Conservation (phyloP, 1,140 invertebrate species). For the Neodiprion fabricii region DNA sequence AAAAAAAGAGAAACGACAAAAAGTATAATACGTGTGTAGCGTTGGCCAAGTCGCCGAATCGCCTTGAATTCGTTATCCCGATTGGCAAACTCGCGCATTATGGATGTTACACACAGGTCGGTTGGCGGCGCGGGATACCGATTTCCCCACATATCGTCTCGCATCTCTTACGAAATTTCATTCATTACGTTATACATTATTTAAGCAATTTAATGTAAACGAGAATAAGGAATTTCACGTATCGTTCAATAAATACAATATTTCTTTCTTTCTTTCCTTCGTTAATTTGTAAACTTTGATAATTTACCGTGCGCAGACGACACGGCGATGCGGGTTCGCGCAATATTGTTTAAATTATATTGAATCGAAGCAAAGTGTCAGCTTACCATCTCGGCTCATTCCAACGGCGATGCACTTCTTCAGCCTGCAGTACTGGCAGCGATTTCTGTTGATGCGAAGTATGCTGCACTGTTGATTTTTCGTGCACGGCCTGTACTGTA, state of each 20-base stretch:
- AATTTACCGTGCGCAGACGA: too few relatives aligned
- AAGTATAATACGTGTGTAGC: neutral
- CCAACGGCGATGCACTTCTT: slow-evolving; percentile 98
- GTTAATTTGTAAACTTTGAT: neutral
- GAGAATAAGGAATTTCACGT: too few relatives aligned
- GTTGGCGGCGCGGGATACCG: neutral
- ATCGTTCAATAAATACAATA: neutral
- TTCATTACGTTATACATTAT: neutral
- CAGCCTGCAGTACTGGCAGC: slow-evolving; percentile 95
- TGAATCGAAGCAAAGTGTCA: neutral
- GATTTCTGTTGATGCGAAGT: slow-evolving; percentile 93
- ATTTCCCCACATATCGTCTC: neutral
- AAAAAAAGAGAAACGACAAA: neutral
- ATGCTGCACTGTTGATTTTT: slow-evolving; percentile 98
- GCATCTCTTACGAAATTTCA: neutral
- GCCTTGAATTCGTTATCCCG: too few relatives aligned
- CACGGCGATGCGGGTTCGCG: neutral
- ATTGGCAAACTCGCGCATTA: too few relatives aligned
- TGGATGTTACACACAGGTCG: neutral
- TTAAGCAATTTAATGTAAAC: neutral
- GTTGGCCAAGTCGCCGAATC: neutral
- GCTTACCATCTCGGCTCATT: slow-evolving; percentile 97
- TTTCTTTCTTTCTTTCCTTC: slow-evolving; percentile 6
- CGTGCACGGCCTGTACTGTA: slow-evolving; percentile 96
- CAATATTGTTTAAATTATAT: neutral